These are phyloP conservation scores for Myotis myotis DNA, from an alignment of 2,797 vertebrate genomes.

Conservation along the genomic window DNA sequence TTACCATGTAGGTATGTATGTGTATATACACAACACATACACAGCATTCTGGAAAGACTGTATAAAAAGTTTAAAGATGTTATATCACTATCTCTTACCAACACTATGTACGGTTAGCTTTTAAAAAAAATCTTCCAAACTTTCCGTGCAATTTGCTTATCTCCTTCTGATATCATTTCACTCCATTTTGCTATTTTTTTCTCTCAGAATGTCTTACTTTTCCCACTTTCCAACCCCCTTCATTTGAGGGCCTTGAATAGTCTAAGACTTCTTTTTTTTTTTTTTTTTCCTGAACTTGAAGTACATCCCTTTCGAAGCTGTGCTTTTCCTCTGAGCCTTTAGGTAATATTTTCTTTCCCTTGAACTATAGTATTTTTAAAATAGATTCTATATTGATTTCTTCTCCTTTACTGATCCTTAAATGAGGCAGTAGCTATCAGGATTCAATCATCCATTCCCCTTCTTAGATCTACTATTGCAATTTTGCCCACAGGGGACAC, in stretches of 20 bases:
- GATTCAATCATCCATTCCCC: not conserved
- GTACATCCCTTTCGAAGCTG: not conserved
- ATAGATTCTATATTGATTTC: not conserved
- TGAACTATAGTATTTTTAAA: constrained; percentile 36
- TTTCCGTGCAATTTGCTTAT: not conserved
- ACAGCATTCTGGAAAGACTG: not conserved
- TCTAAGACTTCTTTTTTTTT: not conserved
- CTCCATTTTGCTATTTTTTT: not conserved
- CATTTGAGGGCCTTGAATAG: not conserved
- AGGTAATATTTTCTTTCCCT: constrained; percentile 30
- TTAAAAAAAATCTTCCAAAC: not conserved
- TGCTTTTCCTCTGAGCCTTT: constrained; percentile 27
- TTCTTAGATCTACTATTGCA: not conserved
- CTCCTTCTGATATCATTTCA: not conserved
- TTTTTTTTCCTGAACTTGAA: not conserved
- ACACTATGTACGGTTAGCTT: not conserved
- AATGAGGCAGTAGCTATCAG: constrained; percentile 19
- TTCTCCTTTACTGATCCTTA: constrained; percentile 32
- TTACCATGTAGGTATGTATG: not conserved
- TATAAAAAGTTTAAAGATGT: not conserved
- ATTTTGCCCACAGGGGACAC: not conserved
- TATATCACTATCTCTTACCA: not conserved
- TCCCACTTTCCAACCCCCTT: not conserved
- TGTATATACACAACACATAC: not conserved
- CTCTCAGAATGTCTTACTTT: not conserved